Conservation (phyloP, 2,797 vertebrate species). For the Manis pentadactyla region DNA sequence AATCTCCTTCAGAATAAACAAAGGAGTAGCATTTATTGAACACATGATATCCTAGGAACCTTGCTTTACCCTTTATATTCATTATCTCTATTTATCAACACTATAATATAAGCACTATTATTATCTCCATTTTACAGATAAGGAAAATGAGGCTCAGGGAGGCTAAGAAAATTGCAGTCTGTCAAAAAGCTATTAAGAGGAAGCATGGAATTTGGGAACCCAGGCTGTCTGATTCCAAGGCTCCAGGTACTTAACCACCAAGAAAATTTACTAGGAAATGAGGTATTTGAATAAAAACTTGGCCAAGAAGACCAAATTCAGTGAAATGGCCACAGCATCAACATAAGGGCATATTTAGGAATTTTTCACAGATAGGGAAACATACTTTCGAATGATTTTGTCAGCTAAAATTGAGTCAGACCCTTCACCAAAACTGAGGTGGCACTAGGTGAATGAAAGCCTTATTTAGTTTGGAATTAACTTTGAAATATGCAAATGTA, state of each 20-base stretch:
- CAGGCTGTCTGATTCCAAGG: not conserved
- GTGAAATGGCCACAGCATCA: not conserved
- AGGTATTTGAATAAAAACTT: conserved; percentile 35
- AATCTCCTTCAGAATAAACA: not conserved
- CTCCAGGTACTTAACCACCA: not conserved
- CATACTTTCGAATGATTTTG: conserved; percentile 34
- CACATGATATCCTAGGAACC: not conserved
- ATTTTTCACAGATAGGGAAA: not conserved
- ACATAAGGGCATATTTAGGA: not conserved
- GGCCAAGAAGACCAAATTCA: conserved; percentile 22
- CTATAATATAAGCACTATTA: not conserved
- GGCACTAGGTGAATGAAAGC: conserved; percentile 10
- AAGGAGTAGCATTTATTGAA: not conserved
- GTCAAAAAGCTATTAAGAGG: not conserved
- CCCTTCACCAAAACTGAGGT: conserved; percentile 35
- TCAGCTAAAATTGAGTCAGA: conserved; percentile 26
- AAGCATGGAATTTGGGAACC: not conserved
- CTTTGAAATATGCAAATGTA: conserved; percentile 58
- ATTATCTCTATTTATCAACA: not conserved
- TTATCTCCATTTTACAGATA: not conserved
- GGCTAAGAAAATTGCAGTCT: not conserved
- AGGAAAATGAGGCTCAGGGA: not conserved
- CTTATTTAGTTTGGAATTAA: conserved; percentile 60
- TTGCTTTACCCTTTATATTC: not conserved
- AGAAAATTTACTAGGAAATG: conserved; percentile 15